Base-by-base conservation (phyloP, 1,140 invertebrate genomes). In the Dendrolimus punctatus region DNA sequence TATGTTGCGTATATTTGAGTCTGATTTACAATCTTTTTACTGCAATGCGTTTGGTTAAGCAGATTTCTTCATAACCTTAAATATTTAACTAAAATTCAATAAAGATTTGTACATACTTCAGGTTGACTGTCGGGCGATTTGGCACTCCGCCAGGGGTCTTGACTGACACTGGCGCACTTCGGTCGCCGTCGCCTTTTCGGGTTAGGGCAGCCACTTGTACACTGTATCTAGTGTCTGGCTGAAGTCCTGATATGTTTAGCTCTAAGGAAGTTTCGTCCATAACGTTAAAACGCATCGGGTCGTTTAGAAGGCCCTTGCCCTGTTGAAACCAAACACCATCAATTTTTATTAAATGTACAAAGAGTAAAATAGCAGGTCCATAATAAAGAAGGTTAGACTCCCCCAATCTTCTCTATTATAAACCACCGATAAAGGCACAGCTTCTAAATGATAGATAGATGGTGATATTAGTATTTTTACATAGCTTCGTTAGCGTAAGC, bases 111-210 rank as follows among this genome's bases (percentile, higher is more conserved):
- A 80, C 89, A 88, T 88, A 95, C 94, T 96, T 97, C 9, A 97
- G 88, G 65, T 90, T 95, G 10, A 97, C 90, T 42, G 92, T 91
- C n/a, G 96, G 96, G 64, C 93, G 89, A 53, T 94, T 94, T 8
- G 96, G 96, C 43, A 98, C 96, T 66, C 98, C 97, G 6, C 97
- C 97, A 10, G 95, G 96, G 4, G 97, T 99, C 80, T 91, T 94
- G 0, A 97, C 92, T 44, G 91, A 91, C 46, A 94, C 92, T 4
- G 95, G 93, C 53, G 90, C 80, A 71, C 96, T 98, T 50, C 96
- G 88, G 72, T 95, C 92, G 4, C 98, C 98, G 81, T 99, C 97
- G 5, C 97, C 97, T 85, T 98, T 98, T 46, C 97, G 90, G 0
- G 97, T 98, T 38, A 98, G 87, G 0, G 96, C 98, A 0, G 96